phyloP scores from a whole-genome alignment of 1,140 invertebrate species.

The Coboldia fuscipes region DNA sequence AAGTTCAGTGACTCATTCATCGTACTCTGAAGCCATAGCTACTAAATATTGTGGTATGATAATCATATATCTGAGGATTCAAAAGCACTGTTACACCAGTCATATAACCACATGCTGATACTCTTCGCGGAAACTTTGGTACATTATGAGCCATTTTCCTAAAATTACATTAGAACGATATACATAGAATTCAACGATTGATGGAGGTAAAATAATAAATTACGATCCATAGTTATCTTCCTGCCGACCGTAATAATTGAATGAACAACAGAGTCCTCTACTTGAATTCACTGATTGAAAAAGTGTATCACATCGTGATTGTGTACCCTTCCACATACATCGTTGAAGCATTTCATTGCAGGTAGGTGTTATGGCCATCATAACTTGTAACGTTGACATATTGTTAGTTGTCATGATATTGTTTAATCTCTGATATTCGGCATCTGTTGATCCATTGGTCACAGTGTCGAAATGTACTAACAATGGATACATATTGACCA shows the following conservation, averaged over 20 bases:
- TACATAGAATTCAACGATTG: neutral
- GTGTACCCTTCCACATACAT: conserved; percentile 40
- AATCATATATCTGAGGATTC: conserved; percentile 24
- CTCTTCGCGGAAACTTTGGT: conserved; percentile 22
- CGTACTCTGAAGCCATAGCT: conserved; percentile 16
- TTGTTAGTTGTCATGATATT: conserved; percentile 21
- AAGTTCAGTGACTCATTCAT: neutral
- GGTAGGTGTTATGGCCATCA: conserved; percentile 20
- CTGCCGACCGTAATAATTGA: conserved; percentile 31
- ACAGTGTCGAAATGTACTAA: conserved; percentile 10
- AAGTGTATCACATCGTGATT: conserved; percentile 29
- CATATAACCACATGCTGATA: conserved; percentile 37
- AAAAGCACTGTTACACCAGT: conserved; percentile 33
- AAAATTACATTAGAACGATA: neutral
- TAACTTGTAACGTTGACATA: conserved; percentile 13
- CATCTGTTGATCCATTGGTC: conserved; percentile 5
- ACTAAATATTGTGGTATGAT: conserved; percentile 21
- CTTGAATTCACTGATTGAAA: conserved; percentile 30
- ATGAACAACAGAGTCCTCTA: conserved; percentile 35
- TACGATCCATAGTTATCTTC: conserved; percentile 19
- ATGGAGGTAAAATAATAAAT: conserved; percentile 3
- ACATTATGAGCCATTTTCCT: conserved; percentile 18
- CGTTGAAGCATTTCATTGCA: conserved; percentile 29
- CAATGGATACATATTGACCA: conserved; percentile 13
- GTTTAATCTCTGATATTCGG: conserved; percentile 14